phyloP scores from a whole-genome alignment of 2,888 invertebrate genomes.

The Gastracanthus pulcherrimus region DNA sequence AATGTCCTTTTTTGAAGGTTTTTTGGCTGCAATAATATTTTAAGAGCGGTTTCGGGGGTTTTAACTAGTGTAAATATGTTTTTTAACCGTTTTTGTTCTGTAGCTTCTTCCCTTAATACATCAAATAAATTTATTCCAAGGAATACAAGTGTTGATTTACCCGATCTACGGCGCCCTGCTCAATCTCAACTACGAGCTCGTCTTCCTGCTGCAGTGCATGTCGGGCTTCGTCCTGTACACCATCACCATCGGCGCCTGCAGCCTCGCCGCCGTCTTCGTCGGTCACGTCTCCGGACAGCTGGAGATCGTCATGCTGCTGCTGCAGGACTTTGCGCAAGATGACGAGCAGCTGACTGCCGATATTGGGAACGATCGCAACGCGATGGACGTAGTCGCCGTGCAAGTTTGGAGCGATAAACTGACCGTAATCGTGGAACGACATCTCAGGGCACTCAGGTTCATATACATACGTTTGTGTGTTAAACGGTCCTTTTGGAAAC shows the following conservation, averaged over 20 bases:
- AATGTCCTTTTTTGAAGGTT: no score
- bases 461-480: no score
- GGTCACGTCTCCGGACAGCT: slow-evolving; percentile 72
- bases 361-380: no score
- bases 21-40: no score
- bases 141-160: slow-evolving; percentile 61
- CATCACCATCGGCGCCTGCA: slow-evolving; percentile 68
- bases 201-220: slow-evolving; percentile 67
- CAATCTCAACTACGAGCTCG: slow-evolving; percentile 69
- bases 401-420: slow-evolving; percentile 53
- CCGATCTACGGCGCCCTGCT: slow-evolving; percentile 67
- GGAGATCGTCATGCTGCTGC: slow-evolving; percentile 62
- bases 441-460: slow-evolving; percentile 67
- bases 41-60: no score
- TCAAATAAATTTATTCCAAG: no score
- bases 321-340: slow-evolving; percentile 50
- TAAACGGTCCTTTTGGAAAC: no score
- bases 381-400: no score
- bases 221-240: slow-evolving; percentile 68
- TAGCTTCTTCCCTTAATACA: no score
- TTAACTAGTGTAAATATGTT: no score
- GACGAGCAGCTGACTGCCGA: not conserved
- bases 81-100: no score
- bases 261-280: slow-evolving; percentile 69
- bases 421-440: slow-evolving; percentile 65